Conservation (phyloP, 2,113 vertebrate genomes). For the Aegithalos caudatus region DNA sequence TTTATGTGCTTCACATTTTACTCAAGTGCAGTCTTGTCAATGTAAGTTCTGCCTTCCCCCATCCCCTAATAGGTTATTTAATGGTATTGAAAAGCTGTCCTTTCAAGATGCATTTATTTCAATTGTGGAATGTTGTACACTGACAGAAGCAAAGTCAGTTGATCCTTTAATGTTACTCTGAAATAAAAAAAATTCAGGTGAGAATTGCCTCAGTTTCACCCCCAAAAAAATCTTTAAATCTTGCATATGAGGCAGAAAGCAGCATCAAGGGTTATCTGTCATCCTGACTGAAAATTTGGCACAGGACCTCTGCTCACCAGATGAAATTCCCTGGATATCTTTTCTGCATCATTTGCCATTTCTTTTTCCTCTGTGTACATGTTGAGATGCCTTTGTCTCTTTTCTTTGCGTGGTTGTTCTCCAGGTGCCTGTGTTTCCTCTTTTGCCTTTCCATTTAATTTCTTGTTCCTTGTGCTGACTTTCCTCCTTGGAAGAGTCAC, state of each 20-base stretch:
- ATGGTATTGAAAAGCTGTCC: not conserved
- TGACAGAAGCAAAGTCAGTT: not conserved
- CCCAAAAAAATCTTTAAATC: not conserved
- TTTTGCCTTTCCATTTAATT: not conserved
- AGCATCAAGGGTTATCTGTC: not conserved
- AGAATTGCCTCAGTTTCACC: not conserved
- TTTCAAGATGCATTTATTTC: not conserved
- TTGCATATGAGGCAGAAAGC: not conserved
- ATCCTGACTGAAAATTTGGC: not conserved
- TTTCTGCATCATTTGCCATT: not conserved
- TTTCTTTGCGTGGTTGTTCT: not conserved
- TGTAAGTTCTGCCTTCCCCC: not conserved
- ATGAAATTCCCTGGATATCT: not conserved
- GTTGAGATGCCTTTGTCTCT: not conserved
- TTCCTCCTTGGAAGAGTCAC: not conserved
- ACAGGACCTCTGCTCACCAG: not conserved
- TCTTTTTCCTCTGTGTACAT: not conserved
- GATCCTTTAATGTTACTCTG: not conserved
- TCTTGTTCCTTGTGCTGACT: not conserved
- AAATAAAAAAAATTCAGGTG: not conserved
- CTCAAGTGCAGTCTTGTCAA: not conserved
- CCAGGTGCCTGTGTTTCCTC: not conserved
- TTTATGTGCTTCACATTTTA: conserved; percentile 1
- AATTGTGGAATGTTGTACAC: not conserved
- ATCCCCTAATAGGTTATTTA: not conserved